phyloP scores from a whole-genome alignment of 2,113 vertebrate genomes.

The Crotalus viridis region DNA sequence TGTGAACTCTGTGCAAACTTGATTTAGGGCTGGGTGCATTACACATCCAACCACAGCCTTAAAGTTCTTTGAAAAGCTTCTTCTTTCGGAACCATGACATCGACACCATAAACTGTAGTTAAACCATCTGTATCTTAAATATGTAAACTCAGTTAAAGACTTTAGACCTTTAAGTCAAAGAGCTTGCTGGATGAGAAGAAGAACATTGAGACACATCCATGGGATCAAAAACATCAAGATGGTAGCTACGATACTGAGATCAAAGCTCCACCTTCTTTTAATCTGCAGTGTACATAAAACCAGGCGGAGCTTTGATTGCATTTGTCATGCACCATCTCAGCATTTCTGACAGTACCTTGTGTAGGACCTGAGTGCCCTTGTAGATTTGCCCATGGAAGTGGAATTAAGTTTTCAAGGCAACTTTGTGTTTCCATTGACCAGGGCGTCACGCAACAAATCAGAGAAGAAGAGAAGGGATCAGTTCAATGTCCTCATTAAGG shows the following conservation, averaged over 20 bases:
- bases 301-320: not conserved
- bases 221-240: too few relatives aligned
- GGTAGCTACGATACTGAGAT: too few relatives aligned
- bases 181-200: not conserved
- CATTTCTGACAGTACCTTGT: not conserved
- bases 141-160: too few relatives aligned
- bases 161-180: too few relatives aligned
- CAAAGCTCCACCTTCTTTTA: not conserved
- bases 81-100: too few relatives aligned
- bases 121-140: too few relatives aligned
- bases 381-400: not conserved
- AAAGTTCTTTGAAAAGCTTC: too few relatives aligned
- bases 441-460: slow-evolving; percentile 80
- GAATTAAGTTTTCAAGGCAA: not conserved
- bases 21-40: too few relatives aligned
- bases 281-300: not conserved
- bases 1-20: too few relatives aligned
- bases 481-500: slow-evolving; percentile 83
- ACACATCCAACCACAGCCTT: too few relatives aligned
- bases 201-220: too few relatives aligned
- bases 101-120: too few relatives aligned
- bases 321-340: not conserved
- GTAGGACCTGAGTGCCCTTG: not conserved
- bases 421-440: slow-evolving; percentile 54
- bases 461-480: slow-evolving; percentile 83